Base-by-base conservation (phyloP, 2,888 invertebrate genomes). In the Noctua pronuba region DNA sequence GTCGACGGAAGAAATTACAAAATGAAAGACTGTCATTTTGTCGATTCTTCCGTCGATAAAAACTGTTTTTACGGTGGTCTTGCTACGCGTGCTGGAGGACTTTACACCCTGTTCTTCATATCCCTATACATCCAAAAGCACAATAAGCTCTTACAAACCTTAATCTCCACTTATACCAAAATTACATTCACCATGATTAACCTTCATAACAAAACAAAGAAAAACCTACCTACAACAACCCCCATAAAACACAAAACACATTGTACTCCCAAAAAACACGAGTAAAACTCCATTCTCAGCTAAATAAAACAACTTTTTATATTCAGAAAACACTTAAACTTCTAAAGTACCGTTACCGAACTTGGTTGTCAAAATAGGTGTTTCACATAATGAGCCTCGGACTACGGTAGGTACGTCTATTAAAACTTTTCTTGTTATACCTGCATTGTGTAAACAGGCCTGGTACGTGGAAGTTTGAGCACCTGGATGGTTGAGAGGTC, bases 341-440 rank as follows among this genome's bases (percentile, higher is more conserved):
- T 85, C 65, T 67, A 35, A 82, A 77, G 79, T 76, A 79, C 74
- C 58, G 75, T 72, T 68, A 35, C 73, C 55, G 21, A 87, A 87
- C 73, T 87, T 83, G 87, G 46, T n/a, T 84, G 82, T 78, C 88
- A 86, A 86, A 82, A 87, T 89, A 83, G 82, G 80, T 80, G 84
- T 78, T 81, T 80, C 84, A 73, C 58, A 86, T 87, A 89, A 87
- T 83, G 83, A 83, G 70, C 28, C 67, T 69, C 35, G 73, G 83
- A 80, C 86, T 66, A 67, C 55, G 70, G 80, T 75, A 60, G 69
- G 77, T 76, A 62, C 31, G 70, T 81, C 76, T 85, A 88, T 89
- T 88, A 88, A 90, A 90, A 90, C 86, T 90, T 89, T 89, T 89
- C 90, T 88, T 86, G 84, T 89, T 89, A 88, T 73, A 74, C 84